Evolutionary conservation across 2,888 invertebrate species (phyloP).

Genomic region (Argyresthia albistria): DNA sequence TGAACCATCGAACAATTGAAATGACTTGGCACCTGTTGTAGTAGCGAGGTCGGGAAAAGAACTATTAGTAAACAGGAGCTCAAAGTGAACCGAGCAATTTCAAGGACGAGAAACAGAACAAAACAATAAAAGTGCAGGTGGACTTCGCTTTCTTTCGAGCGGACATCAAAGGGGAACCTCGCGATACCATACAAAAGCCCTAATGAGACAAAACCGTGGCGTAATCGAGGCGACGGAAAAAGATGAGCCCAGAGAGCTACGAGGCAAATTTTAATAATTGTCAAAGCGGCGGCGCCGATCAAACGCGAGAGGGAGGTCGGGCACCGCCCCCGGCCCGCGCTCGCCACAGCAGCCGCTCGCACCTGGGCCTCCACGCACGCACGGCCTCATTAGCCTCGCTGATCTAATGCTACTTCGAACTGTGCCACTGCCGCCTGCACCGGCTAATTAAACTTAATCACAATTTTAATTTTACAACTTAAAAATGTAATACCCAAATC

Average conservation of each 20-base stretch:
- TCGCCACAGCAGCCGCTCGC: constrained; percentile 17
- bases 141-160: constrained; percentile 46
- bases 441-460: constrained; percentile 68
- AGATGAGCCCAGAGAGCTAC: constrained; percentile 70
- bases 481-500: constrained; percentile 67
- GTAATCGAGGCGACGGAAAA: constrained; percentile 72
- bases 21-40: not conserved
- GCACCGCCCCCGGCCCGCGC: constrained; percentile 12
- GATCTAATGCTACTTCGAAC: constrained; percentile 67
- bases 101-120: constrained; percentile 32
- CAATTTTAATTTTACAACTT: constrained; percentile 65
- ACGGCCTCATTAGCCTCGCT: constrained; percentile 66
- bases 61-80: constrained; percentile 58
- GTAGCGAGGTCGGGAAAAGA: not conserved
- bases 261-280: constrained; percentile 74
- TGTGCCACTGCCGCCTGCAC: constrained; percentile 30
- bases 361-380: constrained; percentile 57
- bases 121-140: constrained; percentile 71
- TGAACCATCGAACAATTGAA: not conserved
- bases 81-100: constrained; percentile 69
- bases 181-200: constrained; percentile 70
- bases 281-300: constrained; percentile 73
- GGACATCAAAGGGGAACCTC: constrained; percentile 61
- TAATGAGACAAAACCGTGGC: constrained; percentile 72
- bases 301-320: constrained; percentile 32